Base-by-base conservation (phyloP, 35 echinoderm and acorn worm species). In the Apostichopus parvimensis region DNA sequence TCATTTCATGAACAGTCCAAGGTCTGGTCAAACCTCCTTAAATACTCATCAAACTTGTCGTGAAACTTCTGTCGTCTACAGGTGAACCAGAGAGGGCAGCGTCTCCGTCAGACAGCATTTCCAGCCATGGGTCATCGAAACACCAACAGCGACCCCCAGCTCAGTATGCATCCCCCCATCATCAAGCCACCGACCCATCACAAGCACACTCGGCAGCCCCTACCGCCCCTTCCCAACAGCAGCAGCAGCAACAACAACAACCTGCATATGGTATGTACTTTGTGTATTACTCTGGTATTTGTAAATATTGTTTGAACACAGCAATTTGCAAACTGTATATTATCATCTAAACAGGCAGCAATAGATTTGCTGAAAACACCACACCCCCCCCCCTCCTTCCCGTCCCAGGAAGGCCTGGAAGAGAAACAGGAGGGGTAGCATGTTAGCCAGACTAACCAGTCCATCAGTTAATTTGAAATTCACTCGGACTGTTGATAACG, bases 51-150 rank as follows among this genome's bases (percentile, higher is more conserved):
- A 21, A 78, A 24, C 34, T 2, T 45, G 2, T 61, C 58, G 11
- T 61, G 7, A 61, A 61, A 61, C 8, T 73, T 10, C 6, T 6
- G 11, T 73, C 9, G 4, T 23, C 26, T 82, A 15, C 79, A 82
- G 79, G 79, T 82, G 86, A 88, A 88, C 61, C 62, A 52, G 86
- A 88, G 60, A 68, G 86, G 28, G 86, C 86, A 34, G 61, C 86
- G 12, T 88, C 86, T 6, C 86, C 86, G 72, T 88, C 86, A 72
- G 86, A 88, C 25, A 88, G 86, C 52, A 73, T 88, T 6, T 88
- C 86, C 17, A 88, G 86, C 86, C 86, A 88, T 54, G 86, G 86
- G 28, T 88, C 86, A 88, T 88, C 86, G 7, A 88, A 88, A 26
- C 86, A 72, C 25, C 86, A 88, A 45, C 86, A 71, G 64, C 55